These are phyloP conservation scores for Synanthedon myopaeformis DNA, from an alignment of 2,888 invertebrate genomes.

Conservation along the genomic window DNA sequence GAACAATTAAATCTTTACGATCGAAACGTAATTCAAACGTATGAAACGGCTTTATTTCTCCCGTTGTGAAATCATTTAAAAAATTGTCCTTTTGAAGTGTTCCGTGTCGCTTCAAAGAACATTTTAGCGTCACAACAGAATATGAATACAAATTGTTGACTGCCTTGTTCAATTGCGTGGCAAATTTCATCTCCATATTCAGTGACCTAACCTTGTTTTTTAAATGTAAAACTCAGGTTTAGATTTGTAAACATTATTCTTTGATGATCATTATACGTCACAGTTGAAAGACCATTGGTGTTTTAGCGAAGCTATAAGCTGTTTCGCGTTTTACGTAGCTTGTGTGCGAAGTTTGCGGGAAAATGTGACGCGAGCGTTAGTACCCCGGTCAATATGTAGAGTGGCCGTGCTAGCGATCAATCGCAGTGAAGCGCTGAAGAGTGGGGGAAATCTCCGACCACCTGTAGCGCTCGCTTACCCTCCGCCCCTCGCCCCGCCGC, in stretches of 20 bases:
- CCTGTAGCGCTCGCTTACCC: slow-evolving; percentile 43
- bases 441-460: slow-evolving; percentile 36
- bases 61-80: neutral
- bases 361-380: slow-evolving; percentile 57
- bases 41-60: too few relatives aligned
- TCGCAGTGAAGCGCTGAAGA: slow-evolving; percentile 35
- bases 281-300: neutral
- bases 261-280: neutral
- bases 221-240: neutral
- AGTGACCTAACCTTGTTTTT: slow-evolving; percentile 32
- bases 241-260: neutral
- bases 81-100: too few relatives aligned
- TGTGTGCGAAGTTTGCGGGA: slow-evolving; percentile 45
- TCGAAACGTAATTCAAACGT: too few relatives aligned
- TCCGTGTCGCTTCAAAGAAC: too few relatives aligned
- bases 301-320: neutral
- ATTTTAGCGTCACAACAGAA: slow-evolving; percentile 12
- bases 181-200: slow-evolving; percentile 52
- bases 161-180: slow-evolving; percentile 50
- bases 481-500: slow-evolving; percentile 15
- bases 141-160: slow-evolving; percentile 53
- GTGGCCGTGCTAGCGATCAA: slow-evolving; percentile 67
- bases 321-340: slow-evolving; percentile 25
- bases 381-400: slow-evolving; percentile 68
- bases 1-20: too few relatives aligned